Conservation (phyloP, 1,140 invertebrate genomes). For the Diachasma alloeum region DNA sequence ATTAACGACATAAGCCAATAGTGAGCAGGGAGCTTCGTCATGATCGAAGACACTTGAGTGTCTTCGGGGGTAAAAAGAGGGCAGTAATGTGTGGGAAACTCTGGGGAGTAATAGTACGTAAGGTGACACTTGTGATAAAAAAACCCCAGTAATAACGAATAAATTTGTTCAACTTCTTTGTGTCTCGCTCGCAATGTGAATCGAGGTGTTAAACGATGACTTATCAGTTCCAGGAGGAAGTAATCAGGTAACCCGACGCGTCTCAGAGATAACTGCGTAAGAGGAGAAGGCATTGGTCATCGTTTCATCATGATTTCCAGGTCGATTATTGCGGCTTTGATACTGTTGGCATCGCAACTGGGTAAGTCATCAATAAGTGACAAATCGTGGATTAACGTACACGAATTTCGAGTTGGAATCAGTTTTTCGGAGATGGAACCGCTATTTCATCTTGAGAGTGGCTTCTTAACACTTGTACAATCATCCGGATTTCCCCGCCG, state of each 20-base stretch:
- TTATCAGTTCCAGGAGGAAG: neutral
- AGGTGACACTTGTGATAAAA: neutral
- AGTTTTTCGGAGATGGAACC: too few species aligned
- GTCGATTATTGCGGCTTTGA: neutral
- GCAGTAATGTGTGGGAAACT: neutral
- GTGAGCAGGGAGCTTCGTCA: neutral
- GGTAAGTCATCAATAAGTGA: constrained; percentile 27
- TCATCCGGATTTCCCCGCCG: too few species aligned
- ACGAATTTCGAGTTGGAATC: too few species aligned
- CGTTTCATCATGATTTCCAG: neutral
- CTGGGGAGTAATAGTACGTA: neutral
- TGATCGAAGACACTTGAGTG: neutral
- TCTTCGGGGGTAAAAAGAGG: neutral
- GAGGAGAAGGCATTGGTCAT: neutral
- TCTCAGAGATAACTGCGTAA: neutral
- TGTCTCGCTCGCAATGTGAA: neutral
- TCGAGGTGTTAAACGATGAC: neutral
- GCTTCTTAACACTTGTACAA: too few species aligned
- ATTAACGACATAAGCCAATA: neutral
- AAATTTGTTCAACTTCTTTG: neutral
- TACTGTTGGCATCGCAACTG: constrained; percentile 1
- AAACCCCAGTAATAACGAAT: neutral
- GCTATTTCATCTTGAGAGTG: too few species aligned
- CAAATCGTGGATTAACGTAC: too few species aligned
- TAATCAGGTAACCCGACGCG: neutral